phyloP scores from a whole-genome alignment of 2,113 vertebrate species.

The Chionis minor region DNA sequence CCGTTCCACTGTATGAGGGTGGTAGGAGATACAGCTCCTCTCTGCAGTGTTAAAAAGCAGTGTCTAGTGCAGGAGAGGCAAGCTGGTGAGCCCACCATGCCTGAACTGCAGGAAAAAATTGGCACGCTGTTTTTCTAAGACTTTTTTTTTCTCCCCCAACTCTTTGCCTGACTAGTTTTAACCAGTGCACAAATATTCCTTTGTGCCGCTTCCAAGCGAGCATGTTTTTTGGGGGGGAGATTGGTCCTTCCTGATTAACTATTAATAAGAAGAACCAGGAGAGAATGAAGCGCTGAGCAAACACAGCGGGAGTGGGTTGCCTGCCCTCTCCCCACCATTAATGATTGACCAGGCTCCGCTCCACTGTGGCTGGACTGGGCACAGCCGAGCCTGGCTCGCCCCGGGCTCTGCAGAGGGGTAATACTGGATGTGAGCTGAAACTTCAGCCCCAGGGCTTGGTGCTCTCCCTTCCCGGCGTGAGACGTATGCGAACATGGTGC shows the following conservation, averaged over 20 bases:
- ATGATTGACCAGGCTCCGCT: background rate
- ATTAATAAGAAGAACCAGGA: background rate
- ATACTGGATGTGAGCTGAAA: background rate
- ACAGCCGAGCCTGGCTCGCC: accelerated
- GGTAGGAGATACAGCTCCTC: background rate
- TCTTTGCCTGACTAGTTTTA: background rate
- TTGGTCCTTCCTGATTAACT: background rate
- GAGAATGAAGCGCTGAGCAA: background rate
- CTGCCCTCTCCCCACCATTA: background rate
- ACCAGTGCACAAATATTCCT: background rate
- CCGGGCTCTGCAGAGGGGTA: accelerated
- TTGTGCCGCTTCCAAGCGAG: background rate
- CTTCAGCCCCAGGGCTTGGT: background rate
- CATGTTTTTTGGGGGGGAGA: background rate
- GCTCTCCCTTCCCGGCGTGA: accelerated
- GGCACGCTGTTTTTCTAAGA: background rate
- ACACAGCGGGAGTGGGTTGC: accelerated
- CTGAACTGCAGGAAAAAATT: background rate
- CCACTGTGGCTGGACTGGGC: background rate
- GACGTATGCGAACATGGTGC: accelerated
- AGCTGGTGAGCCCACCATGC: background rate
- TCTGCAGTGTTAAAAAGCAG: background rate
- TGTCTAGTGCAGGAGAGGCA: background rate
- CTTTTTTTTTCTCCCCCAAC: too few species aligned
- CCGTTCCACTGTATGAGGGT: accelerated